A percentile compares a stretch with the other conserved stretches of the same genome.
Conservation (phyloP, 2,113 vertebrate genomes). For the Oreochromis tanganicae region DNA sequence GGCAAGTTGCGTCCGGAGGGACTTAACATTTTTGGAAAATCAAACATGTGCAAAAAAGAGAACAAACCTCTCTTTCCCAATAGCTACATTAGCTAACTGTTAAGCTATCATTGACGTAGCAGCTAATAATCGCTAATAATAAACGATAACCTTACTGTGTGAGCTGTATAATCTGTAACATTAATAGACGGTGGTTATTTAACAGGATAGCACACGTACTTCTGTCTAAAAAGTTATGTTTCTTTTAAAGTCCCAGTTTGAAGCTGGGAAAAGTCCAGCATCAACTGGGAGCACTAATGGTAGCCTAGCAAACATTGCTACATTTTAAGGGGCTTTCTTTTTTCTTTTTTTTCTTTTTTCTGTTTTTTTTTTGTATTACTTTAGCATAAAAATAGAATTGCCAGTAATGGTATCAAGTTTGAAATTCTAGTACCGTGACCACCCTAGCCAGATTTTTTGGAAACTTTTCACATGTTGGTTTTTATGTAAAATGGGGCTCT, state of each 20-base stretch:
- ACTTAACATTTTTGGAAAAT: neutral
- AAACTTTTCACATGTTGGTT: neutral
- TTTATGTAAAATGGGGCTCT: neutral
- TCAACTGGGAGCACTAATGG: neutral
- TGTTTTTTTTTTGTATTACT: neutral
- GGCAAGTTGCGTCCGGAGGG: neutral
- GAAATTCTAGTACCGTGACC: neutral
- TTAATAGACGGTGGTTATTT: neutral
- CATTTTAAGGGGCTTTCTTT: neutral
- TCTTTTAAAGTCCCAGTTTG: neutral
- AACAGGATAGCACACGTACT: neutral
- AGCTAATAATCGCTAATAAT: neutral
- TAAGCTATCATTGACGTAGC: neutral
- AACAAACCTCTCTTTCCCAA: neutral
- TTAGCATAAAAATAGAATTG: neutral
- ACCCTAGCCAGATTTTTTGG: neutral
- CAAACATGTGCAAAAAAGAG: neutral
- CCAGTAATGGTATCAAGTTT: neutral
- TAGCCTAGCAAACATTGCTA: accelerated
- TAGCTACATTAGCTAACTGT: neutral
- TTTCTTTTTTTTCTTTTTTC: accelerated
- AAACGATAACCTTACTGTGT: neutral
- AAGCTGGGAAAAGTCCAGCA: neutral
- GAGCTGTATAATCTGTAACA: neutral
- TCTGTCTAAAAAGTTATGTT: neutral